Evolutionary conservation across 2,888 invertebrate species (phyloP).

Genomic region (Phlogophora meticulosa): DNA sequence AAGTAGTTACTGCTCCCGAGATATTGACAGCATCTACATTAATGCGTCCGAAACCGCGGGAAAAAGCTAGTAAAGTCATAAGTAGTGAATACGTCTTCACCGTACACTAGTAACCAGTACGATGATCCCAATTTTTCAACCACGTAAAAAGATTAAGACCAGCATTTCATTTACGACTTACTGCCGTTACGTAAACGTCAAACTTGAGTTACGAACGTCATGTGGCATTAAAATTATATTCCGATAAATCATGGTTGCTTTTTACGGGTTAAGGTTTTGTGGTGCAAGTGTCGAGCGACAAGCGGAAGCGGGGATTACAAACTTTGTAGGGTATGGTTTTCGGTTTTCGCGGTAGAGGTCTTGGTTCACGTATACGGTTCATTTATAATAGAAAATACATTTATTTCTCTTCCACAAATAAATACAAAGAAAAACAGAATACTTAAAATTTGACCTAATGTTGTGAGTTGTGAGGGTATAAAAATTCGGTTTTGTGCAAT

Average conservation of each 20-base stretch:
- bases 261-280: constrained; percentile 57
- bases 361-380: too few relatives aligned
- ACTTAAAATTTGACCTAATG: too few relatives aligned
- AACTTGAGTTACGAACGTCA: constrained; percentile 64
- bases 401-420: too few relatives aligned
- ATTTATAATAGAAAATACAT: too few relatives aligned
- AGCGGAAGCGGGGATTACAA: background rate
- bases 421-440: too few relatives aligned
- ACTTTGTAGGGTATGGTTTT: background rate
- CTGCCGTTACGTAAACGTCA: constrained; percentile 62
- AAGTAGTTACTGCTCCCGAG: too few relatives aligned
- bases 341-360: too few relatives aligned
- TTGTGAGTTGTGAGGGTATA: too few relatives aligned
- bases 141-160: constrained; percentile 30
- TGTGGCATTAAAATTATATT: constrained; percentile 69
- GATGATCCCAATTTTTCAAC: constrained; percentile 10
- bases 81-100: background rate
- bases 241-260: constrained; percentile 68
- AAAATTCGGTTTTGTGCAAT: too few relatives aligned
- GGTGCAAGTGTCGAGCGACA: constrained; percentile 9
- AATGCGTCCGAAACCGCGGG: too few relatives aligned
- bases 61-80: too few relatives aligned
- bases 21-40: too few relatives aligned
- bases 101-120: background rate
- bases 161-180: constrained; percentile 51